Conservation (phyloP, 2,113 vertebrate genomes). For the Girardinichthys multiradiatus region DNA sequence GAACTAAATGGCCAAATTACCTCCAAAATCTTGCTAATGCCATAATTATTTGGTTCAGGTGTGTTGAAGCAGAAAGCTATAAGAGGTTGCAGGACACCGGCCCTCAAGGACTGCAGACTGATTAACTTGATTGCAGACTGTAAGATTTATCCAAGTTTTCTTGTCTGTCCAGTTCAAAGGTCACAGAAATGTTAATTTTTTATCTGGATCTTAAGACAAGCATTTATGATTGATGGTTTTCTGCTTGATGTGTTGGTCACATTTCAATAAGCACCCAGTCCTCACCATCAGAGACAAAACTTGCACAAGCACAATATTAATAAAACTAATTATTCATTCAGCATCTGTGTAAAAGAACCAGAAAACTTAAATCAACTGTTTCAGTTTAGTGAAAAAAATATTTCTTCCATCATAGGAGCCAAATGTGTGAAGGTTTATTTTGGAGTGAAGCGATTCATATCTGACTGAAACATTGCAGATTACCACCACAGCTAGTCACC, state of each 20-base stretch:
- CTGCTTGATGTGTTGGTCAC: not conserved
- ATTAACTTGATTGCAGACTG: no score
- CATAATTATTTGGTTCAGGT: not conserved
- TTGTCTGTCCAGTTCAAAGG: not conserved
- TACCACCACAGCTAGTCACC: slow-evolving; percentile 38
- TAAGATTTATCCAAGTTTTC: no score
- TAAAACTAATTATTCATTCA: not conserved
- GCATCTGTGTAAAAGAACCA: slow-evolving; percentile 33
- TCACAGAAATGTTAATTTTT: no score
- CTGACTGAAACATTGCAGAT: slow-evolving; percentile 45
- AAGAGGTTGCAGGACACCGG: no score
- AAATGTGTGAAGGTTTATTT: slow-evolving; percentile 29
- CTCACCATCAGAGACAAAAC: not conserved
- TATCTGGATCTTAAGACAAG: no score
- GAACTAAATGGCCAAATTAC: no score
- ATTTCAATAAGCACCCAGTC: slow-evolving; percentile 26
- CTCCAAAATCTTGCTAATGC: no score
- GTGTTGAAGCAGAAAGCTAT: no score
- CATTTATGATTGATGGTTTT: not conserved
- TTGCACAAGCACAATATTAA: not conserved
- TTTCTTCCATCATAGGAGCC: not conserved
- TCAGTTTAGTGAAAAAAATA: no score
- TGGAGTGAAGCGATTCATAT: slow-evolving; percentile 55
- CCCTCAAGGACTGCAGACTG: no score
- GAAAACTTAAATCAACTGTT: no score